A percentile compares a stretch with the other conserved stretches of the same genome.
Conservation (phyloP, 2,888 invertebrate genomes). For the Agrotis puta region DNA sequence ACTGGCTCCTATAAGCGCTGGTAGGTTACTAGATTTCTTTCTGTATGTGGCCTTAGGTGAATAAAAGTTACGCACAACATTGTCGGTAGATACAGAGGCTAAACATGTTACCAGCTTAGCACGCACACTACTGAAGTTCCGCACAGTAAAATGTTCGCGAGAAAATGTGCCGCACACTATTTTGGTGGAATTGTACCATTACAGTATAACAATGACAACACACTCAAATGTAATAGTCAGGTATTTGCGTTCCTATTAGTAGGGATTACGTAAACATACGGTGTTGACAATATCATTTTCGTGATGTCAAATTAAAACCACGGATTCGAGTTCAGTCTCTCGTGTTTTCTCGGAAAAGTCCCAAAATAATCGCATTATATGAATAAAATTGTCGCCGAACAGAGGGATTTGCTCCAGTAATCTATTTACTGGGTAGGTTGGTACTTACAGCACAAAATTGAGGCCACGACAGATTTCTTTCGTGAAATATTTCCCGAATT, state of each 20-base stretch:
- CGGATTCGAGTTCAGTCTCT: slow-evolving; percentile 13
- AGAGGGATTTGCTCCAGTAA: slow-evolving; percentile 20
- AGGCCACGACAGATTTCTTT: not conserved
- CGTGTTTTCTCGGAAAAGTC: not conserved
- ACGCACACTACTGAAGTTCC: too few relatives aligned
- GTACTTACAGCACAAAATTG: slow-evolving; percentile 8
- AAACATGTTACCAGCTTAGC: too few relatives aligned
- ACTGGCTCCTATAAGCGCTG: too few relatives aligned
- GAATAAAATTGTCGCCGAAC: slow-evolving; percentile 5
- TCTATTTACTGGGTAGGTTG: slow-evolving; percentile 3
- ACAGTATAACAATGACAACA: too few relatives aligned
- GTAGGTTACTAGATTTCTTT: too few relatives aligned
- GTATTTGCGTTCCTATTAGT: not conserved
- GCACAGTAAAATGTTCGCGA: too few relatives aligned
- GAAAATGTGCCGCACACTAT: too few relatives aligned
- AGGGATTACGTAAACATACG: not conserved
- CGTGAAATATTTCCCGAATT: slow-evolving; percentile 3
- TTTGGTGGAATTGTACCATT: too few relatives aligned
- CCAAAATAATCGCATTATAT: slow-evolving; percentile 17
- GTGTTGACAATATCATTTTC: not conserved
- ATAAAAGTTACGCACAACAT: too few relatives aligned
- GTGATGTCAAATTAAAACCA: slow-evolving; percentile 12
- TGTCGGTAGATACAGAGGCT: too few relatives aligned
- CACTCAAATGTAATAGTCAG: not conserved
- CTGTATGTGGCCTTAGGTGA: too few relatives aligned